A percentile compares a stretch with the other conserved stretches of the same genome.
These are phyloP conservation scores for Engystomops pustulosus DNA, from an alignment of 2,113 vertebrate species.

Conservation along the genomic window DNA sequence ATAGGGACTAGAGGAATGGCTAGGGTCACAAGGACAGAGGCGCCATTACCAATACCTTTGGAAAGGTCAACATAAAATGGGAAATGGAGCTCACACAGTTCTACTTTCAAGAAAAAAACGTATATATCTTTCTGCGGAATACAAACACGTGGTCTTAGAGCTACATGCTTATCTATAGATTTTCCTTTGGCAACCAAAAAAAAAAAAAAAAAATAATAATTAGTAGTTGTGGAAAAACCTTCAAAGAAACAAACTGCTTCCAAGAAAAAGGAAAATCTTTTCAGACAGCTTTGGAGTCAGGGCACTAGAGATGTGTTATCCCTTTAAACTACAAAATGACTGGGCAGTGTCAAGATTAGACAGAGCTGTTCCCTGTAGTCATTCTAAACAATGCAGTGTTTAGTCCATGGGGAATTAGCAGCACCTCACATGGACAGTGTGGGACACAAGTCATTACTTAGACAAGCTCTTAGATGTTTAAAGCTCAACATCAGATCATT, in stretches of 20 bases:
- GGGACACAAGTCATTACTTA: not conserved
- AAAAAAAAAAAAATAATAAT: conserved; percentile 69
- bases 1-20: too few species aligned
- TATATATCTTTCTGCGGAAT: too few species aligned
- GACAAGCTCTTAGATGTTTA: not conserved
- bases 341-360: conserved; percentile 38
- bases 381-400: not conserved
- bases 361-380: not conserved
- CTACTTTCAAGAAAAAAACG: too few species aligned
- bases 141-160: conserved; percentile 67
- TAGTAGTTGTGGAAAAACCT: conserved; percentile 72
- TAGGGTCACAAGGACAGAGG: too few species aligned
- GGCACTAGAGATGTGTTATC: conserved; percentile 67
- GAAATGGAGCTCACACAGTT: too few species aligned
- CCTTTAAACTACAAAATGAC: conserved; percentile 57
- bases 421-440: not conserved
- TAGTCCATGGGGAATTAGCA: not conserved
- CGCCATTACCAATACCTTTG: too few species aligned
- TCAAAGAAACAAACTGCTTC: conserved; percentile 72
- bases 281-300: conserved; percentile 69
- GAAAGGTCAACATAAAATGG: too few species aligned
- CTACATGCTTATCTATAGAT: conserved; percentile 61
- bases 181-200: conserved; percentile 68
- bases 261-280: conserved; percentile 67
- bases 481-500: not conserved